phyloP scores from a whole-genome alignment of 2,797 vertebrate species.

The Threskiornis aethiopicus region DNA sequence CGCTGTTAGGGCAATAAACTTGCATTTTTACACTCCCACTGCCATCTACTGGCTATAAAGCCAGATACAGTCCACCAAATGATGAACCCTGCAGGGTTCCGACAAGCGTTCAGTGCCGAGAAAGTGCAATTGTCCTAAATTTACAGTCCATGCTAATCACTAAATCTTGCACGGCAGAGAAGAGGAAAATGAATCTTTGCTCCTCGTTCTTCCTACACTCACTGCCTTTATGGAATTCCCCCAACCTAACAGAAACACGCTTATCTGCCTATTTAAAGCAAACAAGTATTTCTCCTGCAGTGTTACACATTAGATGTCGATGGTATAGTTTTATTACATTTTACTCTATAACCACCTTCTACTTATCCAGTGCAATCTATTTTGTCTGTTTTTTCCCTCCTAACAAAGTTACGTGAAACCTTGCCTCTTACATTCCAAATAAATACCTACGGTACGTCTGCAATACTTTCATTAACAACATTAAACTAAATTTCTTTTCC shows the following conservation, averaged over 20 bases:
- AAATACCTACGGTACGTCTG: background rate
- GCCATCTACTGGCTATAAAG: conserved; percentile 46
- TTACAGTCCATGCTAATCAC: background rate
- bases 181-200: background rate
- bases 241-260: rapidly evolving
- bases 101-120: too few relatives aligned
- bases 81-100: rapidly evolving
- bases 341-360: background rate
- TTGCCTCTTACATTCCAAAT: background rate
- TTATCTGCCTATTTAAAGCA: background rate
- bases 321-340: background rate
- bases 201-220: background rate
- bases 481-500: background rate
- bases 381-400: background rate
- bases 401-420: background rate
- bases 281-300: background rate
- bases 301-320: background rate
- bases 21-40: background rate
- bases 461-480: background rate
- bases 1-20: rapidly evolving
- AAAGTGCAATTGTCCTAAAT: background rate
- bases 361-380: background rate
- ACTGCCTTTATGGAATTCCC: background rate
- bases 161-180: background rate
- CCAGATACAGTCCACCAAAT: background rate